Evolutionary conservation across 1,140 invertebrate species (phyloP), one percentile per base, ranked within the genome.

Genomic region (Zophobas atratus): DNA sequence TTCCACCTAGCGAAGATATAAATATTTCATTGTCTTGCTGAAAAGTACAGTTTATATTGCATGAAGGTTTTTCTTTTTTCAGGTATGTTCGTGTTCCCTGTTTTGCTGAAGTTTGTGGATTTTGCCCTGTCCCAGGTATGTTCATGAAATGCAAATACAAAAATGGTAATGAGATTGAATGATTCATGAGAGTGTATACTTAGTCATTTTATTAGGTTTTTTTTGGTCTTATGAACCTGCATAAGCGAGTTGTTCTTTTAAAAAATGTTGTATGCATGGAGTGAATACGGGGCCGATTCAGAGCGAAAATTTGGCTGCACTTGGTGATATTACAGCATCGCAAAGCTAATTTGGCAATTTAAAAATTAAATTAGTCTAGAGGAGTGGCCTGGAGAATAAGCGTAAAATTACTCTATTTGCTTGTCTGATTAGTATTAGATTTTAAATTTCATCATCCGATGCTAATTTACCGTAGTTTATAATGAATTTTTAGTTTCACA

Each of bases 101-200:
- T 67, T 43, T 46, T 67, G 60, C 60, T 67, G 60, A 67, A 67
- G 60, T 67, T 67, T 67, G 57, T 41, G 60, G 60, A 67, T 67
- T 67, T 41, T 6, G 8, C 20, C 43, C 6, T 67, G 35, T 33
- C 20, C 43, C 60, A 67, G 60, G 60, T 67, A 67, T 67, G 49
- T 51, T 51, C 49, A 51, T 51, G 49, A 4, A 51, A 51, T 51
- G 60, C 60, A 67, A 20, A 63, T 38, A 39, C 6, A 39, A 67
- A 67, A 67, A 46, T 67, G 60, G 57, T 41, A 63, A 63, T 41
- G 43, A 63, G 43, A n/a, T 6, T 63, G 57, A 63, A 63, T 63
- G 39, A 67, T 67, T 67, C 60, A 67, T 67, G 60, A 67, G 39
- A 67, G 1, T 2, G 20, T 53, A 36, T 60, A 46, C 20, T 51